Evolutionary conservation across 2,113 vertebrate species (phyloP).

Genomic region (Saccopteryx bilineata): DNA sequence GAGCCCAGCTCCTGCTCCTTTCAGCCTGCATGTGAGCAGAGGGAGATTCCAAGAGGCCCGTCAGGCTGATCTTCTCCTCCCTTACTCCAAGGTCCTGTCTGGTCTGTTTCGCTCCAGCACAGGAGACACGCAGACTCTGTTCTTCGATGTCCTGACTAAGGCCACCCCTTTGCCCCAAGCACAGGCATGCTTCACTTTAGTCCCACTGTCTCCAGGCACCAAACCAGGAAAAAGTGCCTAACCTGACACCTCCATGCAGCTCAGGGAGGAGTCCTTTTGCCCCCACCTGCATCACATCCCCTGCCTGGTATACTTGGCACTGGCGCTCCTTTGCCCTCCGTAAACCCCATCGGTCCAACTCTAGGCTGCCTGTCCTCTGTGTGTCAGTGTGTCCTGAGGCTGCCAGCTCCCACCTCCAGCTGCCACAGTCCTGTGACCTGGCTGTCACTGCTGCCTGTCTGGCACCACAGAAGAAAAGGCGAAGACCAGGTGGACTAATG

Average conservation of each 20-base stretch:
- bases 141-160: neutral
- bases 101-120: neutral
- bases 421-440: conserved; percentile 74
- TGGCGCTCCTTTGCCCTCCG: neutral
- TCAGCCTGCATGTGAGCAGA: neutral
- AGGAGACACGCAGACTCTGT: neutral
- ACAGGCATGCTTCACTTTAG: neutral
- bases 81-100: neutral
- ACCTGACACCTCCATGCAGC: neutral
- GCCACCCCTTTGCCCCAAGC: neutral
- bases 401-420: conserved; percentile 71
- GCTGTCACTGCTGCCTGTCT: conserved; percentile 63
- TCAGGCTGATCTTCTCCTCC: neutral
- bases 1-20: conserved; percentile 71
- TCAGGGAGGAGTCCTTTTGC: neutral
- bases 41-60: neutral
- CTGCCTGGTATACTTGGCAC: conserved; percentile 49
- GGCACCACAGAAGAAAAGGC: conserved; percentile 57
- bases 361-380: conserved; percentile 11
- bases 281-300: neutral
- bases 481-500: conserved; percentile 43
- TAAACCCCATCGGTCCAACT: neutral
- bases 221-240: neutral
- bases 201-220: neutral
- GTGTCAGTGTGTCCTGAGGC: conserved; percentile 44